Evolutionary conservation across 2,113 vertebrate species (phyloP).

Genomic region (Herpailurus yagouaroundi): DNA sequence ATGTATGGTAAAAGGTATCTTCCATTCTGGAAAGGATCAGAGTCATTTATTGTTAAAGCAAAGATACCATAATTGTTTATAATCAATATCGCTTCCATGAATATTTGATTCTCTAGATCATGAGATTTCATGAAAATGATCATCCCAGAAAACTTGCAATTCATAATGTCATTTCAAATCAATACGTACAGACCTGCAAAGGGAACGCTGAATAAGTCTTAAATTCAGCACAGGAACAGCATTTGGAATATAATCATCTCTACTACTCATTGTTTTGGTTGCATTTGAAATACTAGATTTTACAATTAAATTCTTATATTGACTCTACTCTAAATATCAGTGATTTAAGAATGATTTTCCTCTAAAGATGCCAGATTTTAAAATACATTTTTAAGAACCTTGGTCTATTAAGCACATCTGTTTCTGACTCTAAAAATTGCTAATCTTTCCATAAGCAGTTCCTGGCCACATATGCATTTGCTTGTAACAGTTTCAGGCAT

Average conservation of each 20-base stretch:
- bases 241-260: conserved; percentile 15
- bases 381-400: conserved; percentile 17
- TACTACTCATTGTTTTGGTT: not conserved
- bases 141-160: not conserved
- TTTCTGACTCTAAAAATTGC: conserved; percentile 14
- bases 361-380: conserved; percentile 22
- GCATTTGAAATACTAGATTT: conserved; percentile 45
- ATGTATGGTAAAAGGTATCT: not conserved
- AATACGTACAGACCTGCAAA: conserved; percentile 26
- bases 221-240: not conserved
- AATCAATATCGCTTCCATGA: not conserved
- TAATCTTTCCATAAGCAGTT: conserved; percentile 38
- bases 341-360: conserved; percentile 45
- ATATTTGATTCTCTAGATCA: not conserved
- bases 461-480: not conserved
- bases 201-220: not conserved
- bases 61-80: not conserved
- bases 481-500: conserved; percentile 7
- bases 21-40: not conserved
- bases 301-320: conserved; percentile 20
- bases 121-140: conserved; percentile 2
- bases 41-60: not conserved
- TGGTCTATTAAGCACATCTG: conserved; percentile 21
- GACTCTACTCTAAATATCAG: conserved; percentile 32
- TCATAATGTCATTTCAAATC: conserved; percentile 48